A percentile compares a stretch with the other conserved stretches of the same genome.
phyloP scores from a whole-genome alignment of 2,888 invertebrate genomes.

The Pyrochroa serraticornis region DNA sequence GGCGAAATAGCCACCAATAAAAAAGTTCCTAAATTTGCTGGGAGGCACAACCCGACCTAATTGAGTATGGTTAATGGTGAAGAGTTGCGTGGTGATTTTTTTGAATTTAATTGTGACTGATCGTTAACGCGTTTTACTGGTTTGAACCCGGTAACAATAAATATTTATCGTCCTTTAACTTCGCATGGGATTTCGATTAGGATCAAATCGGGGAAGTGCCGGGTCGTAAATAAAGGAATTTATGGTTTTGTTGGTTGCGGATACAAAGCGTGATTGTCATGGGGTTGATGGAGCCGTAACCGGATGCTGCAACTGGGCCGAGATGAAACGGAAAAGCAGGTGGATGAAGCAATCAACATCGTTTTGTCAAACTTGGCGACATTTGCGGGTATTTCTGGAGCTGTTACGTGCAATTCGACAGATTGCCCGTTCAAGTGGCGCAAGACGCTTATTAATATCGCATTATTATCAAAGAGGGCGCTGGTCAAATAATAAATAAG shows the following conservation, averaged over 20 bases:
- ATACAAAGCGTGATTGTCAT: constrained; percentile 21
- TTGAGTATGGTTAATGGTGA: no score
- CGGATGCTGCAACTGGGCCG: constrained; percentile 42
- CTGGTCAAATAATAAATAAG: constrained; percentile 8
- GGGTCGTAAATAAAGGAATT: no score
- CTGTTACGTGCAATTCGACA: neutral
- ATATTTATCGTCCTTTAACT: constrained; percentile 9
- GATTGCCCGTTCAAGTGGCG: neutral
- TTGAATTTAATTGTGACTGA: no score
- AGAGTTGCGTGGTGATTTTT: no score
- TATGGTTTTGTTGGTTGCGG: no score
- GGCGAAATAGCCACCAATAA: no score
- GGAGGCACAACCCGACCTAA: no score
- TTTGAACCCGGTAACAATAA: constrained; percentile 5
- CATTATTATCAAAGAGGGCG: neutral
- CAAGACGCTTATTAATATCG: no score
- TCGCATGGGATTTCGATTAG: constrained; percentile 8
- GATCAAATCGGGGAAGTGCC: constrained; percentile 4
- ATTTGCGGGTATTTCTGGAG: constrained; percentile 10
- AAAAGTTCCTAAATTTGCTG: no score
- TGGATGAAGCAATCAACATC: constrained; percentile 49
- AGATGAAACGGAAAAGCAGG: constrained; percentile 53
- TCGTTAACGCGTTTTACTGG: no score
- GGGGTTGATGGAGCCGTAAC: constrained; percentile 20
- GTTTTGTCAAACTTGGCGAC: constrained; percentile 20